Base-by-base conservation (phyloP, 2,888 invertebrate genomes). In the Tridacna crocea region DNA sequence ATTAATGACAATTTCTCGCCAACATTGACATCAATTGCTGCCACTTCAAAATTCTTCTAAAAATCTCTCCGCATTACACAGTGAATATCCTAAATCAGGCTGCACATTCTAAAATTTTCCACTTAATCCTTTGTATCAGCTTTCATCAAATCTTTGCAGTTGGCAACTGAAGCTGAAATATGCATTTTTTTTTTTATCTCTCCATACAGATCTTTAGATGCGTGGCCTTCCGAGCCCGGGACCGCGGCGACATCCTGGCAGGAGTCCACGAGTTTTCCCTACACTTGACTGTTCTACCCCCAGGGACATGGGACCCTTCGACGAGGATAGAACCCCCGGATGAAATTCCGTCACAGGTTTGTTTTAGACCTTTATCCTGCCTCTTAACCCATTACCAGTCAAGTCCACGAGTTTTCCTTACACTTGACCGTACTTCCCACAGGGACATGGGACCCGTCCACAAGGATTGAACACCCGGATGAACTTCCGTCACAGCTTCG, bases 241-340 rank as follows among this genome's bases (percentile, higher is more conserved):
- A 91, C 65, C 86, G 97, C 81, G 97, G 97, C 92, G 99, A 99
- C 94, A 95, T 99, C 75, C 94, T 99, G 88, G 97, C 98, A 17
- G 99, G 98, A 0, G 96, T 99, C 63, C 98, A 99, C 94, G 99
- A 99, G 94, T 99, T 99, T 94, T 95, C 99, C 61, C 98, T 99
- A 94, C 94, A 94, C 80, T 84, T 92, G 47, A 93, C 92, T 4
- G 99, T 99, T 72, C 95, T 99, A 88, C 99, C 99, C 26, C 99
- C 99, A 0, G 98, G 98, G 19, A 98, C 98, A 95, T 99, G 98
- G 98, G 98, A 98, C 95, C 98, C 98, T 0, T 96, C 97, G 58
- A 98, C 98, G 4, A 83, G 94, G 26, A 93, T 94, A 77, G 93
- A 94, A 82, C 94, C 94, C 8, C 92, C 93, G 1, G 91, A 91